These are phyloP conservation scores for Tychaedon coryphoeus DNA, from an alignment of 2,113 vertebrate genomes.

Conservation along the genomic window DNA sequence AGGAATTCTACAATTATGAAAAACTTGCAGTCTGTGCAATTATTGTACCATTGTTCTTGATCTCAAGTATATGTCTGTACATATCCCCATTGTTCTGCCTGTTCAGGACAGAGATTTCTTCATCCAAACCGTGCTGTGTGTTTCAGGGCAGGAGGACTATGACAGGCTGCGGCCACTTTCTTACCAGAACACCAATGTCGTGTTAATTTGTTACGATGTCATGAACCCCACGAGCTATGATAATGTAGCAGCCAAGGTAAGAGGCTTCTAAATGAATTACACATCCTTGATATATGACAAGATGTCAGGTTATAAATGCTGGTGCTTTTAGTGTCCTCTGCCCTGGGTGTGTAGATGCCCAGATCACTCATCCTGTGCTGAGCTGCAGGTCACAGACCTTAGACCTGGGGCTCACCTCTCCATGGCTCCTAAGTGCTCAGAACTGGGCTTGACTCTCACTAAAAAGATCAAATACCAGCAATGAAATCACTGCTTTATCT, in stretches of 20 bases:
- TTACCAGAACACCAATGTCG: slow-evolving; percentile 87
- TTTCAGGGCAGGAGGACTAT: slow-evolving; percentile 93
- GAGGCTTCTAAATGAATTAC: not conserved
- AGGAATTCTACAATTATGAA: not conserved
- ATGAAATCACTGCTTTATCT: not conserved
- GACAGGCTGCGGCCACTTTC: slow-evolving; percentile 91
- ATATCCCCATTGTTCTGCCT: not conserved
- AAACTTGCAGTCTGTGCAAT: not conserved
- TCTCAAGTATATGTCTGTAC: not conserved
- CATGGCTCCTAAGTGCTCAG: not conserved
- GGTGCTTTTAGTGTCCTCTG: not conserved
- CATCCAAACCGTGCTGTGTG: not conserved
- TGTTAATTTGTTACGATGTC: slow-evolving; percentile 94
- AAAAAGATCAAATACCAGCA: not conserved
- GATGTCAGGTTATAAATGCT: not conserved
- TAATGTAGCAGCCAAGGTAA: slow-evolving; percentile 92
- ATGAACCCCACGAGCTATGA: slow-evolving; percentile 94
- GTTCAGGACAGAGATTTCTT: not conserved
- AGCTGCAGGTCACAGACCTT: not conserved
- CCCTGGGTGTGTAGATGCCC: not conserved
- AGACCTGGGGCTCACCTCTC: not conserved
- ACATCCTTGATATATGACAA: not conserved
- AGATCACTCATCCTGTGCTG: rapidly evolving
- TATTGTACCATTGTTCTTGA: not conserved
- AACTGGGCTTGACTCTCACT: not conserved